Evolutionary conservation across 2,113 vertebrate genomes (phyloP).

Genomic region (Eulemur macaco): DNA sequence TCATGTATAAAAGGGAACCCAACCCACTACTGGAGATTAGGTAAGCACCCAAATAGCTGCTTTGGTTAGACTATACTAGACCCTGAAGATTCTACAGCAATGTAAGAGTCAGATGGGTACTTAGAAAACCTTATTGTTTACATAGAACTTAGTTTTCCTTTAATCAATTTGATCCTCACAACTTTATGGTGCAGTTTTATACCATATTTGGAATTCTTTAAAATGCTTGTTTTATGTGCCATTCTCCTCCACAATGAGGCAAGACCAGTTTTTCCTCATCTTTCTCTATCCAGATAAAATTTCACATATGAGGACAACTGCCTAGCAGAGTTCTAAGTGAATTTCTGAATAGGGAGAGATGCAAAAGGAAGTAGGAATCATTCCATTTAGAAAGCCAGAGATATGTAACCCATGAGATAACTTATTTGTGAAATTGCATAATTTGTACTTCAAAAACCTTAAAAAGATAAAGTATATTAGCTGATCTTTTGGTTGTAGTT

Average conservation of each 20-base stretch:
- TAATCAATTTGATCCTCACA: background rate
- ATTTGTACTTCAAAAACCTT: constrained; percentile 35
- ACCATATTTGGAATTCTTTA: background rate
- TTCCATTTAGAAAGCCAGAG: background rate
- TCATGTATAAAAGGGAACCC: background rate
- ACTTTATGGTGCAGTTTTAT: background rate
- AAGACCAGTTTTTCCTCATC: background rate
- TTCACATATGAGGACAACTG: background rate
- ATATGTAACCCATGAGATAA: background rate
- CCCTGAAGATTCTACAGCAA: constrained; percentile 1
- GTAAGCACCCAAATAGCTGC: background rate
- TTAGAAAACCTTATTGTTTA: background rate
- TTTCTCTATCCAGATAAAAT: constrained; percentile 23
- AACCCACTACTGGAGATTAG: background rate
- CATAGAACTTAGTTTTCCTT: background rate
- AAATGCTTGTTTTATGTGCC: constrained; percentile 5
- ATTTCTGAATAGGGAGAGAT: background rate
- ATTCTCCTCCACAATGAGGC: background rate
- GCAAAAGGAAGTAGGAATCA: background rate
- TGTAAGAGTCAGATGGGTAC: background rate
- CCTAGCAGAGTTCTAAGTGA: background rate
- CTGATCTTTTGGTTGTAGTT: background rate
- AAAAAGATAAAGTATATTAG: background rate
- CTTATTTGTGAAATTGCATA: background rate
- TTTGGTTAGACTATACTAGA: background rate